Base-by-base conservation (phyloP, 2,797 vertebrate species). In the Manis pentadactyla region DNA sequence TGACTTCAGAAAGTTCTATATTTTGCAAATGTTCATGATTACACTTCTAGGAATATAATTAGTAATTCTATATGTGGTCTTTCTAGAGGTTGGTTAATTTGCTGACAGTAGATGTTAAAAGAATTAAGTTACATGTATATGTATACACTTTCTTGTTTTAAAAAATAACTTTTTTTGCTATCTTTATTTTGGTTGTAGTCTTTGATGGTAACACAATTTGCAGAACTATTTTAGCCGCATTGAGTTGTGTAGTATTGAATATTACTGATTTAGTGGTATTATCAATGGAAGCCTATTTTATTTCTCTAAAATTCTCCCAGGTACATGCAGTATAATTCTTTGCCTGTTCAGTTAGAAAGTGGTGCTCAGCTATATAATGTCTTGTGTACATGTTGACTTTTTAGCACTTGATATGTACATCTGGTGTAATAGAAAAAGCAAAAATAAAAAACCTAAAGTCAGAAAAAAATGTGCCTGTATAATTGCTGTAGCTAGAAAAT, bases 11-110 rank as follows among this genome's bases (percentile, higher is more conserved):
- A 89, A 99, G 98, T 99, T 99, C 99, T 99, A 97, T 99, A 99
- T 99, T 98, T 99, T 99, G 98, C 95, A 99, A 99, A 99, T 99
- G 99, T 99, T 99, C 99, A 99, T 99, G 99, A 99, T 99, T 99
- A 99, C 99, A 99, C 99, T 99, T 99, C 99, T 99, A 98, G 98
- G 99, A 99, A 99, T 99, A 99, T 99, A 99, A 99, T 99, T 98
- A 98, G 98, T 99, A 98, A 99, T 99, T 98, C 98, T 98, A 98
- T 98, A 98, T 99, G 97, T 99, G 98, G 98, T 98, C 98, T 98
- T 98, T 98, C 98, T 97, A 98, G 97, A 99, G 98, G 98, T 98
- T 98, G 98, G 96, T 98, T 98, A 99, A 97, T 98, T 98, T 98
- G 97, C 98, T 98, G 98, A 98, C 97, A 97, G 98, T 99, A 98